A percentile compares a stretch with the other conserved stretches of the same genome.
phyloP scores from a whole-genome alignment of 2,797 vertebrate species.

The Telmatherina bonti region DNA sequence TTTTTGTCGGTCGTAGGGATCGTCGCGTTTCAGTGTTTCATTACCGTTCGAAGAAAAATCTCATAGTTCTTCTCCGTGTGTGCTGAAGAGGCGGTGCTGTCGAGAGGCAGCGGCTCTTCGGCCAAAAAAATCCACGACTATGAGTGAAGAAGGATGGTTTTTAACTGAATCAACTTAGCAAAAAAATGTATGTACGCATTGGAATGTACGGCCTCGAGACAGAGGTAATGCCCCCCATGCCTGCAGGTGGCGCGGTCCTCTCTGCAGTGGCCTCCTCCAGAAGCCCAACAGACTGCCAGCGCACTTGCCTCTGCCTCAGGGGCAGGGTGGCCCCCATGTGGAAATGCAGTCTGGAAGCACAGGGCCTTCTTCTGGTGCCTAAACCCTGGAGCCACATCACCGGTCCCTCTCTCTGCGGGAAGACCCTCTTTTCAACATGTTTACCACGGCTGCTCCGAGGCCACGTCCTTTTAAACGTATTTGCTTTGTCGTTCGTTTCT shows the following conservation, averaged over 20 bases:
- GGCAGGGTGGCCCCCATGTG: constrained; percentile 49
- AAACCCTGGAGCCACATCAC: constrained; percentile 77
- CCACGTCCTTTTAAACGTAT: constrained; percentile 56
- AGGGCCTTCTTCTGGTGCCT: constrained; percentile 81
- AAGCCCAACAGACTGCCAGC: constrained; percentile 63
- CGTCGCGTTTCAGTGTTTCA: constrained; percentile 71
- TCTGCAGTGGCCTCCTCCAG: constrained; percentile 64
- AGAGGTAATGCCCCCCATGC: constrained; percentile 63
- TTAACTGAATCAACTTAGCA: constrained; percentile 71
- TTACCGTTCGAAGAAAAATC: constrained; percentile 55
- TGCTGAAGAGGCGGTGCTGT: constrained; percentile 51
- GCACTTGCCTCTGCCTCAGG: constrained; percentile 15
- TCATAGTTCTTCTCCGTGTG: constrained; percentile 57
- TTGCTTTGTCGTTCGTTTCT: constrained; percentile 69
- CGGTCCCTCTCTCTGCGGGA: constrained; percentile 70
- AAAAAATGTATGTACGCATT: constrained; percentile 79
- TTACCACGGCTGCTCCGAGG: constrained; percentile 71
- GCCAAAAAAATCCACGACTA: constrained; percentile 36
- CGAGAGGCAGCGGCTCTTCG: constrained; percentile 37
- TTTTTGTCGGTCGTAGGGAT: constrained; percentile 80
- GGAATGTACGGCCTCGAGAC: constrained; percentile 82
- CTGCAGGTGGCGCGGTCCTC: constrained; percentile 52
- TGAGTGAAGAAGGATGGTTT: constrained; percentile 74
- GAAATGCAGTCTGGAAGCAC: constrained; percentile 79
- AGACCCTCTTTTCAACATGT: constrained; percentile 71